These are phyloP conservation scores for Nannobrachium achirus DNA, from an alignment of 2,113 vertebrate genomes.

Conservation along the genomic window DNA sequence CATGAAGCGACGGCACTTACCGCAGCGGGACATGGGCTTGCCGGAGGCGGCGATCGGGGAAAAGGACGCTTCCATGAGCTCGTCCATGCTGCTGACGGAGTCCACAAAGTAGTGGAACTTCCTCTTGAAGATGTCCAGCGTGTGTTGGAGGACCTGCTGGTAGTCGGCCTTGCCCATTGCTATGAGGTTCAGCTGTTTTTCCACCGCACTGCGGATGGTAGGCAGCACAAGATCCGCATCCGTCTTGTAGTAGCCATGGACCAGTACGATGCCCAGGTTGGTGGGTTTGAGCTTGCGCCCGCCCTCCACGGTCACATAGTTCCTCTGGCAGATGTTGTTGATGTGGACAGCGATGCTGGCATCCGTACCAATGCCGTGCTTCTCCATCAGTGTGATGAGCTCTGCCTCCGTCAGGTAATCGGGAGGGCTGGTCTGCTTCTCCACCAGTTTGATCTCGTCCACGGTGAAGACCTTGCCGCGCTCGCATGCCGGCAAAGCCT, in stretches of 20 bases:
- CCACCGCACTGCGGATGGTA: conserved; percentile 94
- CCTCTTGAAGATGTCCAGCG: conserved; percentile 96
- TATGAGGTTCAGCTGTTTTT: conserved; percentile 94
- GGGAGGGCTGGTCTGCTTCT: conserved; percentile 93
- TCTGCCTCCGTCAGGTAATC: conserved; percentile 97
- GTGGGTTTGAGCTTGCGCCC: conserved; percentile 94
- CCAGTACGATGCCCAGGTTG: conserved; percentile 95
- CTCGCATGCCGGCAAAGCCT: conserved; percentile 88
- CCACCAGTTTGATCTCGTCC: conserved; percentile 90
- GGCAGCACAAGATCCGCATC: conserved; percentile 95
- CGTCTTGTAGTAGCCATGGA: conserved; percentile 97
- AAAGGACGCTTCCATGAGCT: conserved; percentile 98
- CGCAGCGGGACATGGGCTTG: conserved; percentile 95
- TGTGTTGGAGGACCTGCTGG: conserved; percentile 91
- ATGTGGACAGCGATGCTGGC: conserved; percentile 98
- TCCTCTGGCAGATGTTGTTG: conserved; percentile 97
- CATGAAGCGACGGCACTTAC: conserved; percentile 98
- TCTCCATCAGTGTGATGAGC: conserved; percentile 98
- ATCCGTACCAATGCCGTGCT: conserved; percentile 96
- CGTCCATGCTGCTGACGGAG: conserved; percentile 94
- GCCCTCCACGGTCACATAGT: conserved; percentile 94
- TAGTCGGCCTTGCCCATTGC: conserved; percentile 91
- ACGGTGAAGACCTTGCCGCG: conserved; percentile 84
- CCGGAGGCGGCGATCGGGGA: conserved; percentile 93
- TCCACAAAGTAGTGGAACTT: conserved; percentile 99